These are phyloP conservation scores for Synchiropus splendidus DNA, from an alignment of 2,113 vertebrate genomes.

Conservation along the genomic window DNA sequence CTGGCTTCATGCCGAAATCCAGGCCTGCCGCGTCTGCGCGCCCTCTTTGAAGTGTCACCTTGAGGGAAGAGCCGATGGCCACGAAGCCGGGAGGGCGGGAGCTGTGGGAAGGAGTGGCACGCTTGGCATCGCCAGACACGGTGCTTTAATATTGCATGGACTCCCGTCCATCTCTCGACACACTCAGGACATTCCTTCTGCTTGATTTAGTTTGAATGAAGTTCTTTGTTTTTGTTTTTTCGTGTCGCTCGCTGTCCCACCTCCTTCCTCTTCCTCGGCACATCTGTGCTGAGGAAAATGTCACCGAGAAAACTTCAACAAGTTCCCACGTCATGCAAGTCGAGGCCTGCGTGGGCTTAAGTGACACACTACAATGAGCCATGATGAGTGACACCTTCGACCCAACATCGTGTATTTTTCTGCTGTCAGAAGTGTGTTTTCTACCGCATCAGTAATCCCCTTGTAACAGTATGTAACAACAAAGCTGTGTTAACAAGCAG, in stretches of 20 bases:
- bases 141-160: conserved; percentile 75
- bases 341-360: conserved; percentile 6
- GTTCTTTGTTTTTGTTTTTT: conserved; percentile 52
- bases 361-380: too few species aligned
- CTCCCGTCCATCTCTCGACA: conserved; percentile 68
- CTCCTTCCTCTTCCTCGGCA: conserved; percentile 42
- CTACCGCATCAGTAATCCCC: too few species aligned
- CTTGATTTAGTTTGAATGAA: conserved; percentile 73
- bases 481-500: too few species aligned
- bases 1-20: conserved; percentile 71
- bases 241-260: conserved; percentile 4
- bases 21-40: conserved; percentile 65
- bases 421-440: too few species aligned
- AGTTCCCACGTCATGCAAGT: conserved; percentile 21
- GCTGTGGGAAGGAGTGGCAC: conserved; percentile 65
- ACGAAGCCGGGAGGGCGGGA: conserved; percentile 61
- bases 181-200: conserved; percentile 71
- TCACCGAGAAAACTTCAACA: conserved; percentile 47
- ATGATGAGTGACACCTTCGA: too few species aligned
- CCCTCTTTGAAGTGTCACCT: conserved; percentile 91
- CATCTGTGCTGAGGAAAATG: conserved; percentile 64
- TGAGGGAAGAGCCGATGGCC: conserved; percentile 71
- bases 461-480: too few species aligned
- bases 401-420: too few species aligned
- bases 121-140: conserved; percentile 70